Base-by-base conservation (phyloP, 2,797 vertebrate species). In the Setipinna tenuifilis region DNA sequence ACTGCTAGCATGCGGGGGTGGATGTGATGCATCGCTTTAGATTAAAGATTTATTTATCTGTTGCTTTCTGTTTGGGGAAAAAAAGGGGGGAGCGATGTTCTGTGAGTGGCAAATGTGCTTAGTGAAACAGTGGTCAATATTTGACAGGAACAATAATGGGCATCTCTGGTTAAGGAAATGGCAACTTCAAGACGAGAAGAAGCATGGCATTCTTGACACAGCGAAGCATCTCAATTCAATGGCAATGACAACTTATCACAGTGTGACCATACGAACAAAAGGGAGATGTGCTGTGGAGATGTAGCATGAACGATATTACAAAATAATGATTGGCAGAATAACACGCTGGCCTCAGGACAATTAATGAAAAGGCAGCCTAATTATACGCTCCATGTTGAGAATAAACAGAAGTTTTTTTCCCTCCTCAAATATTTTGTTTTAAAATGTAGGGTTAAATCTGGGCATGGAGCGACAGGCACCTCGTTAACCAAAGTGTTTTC, bases 11-110 rank as follows among this genome's bases (percentile, higher is more conserved):
- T 93, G 92, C 90, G 91, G 94, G 93, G 97, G 97, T 97, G 97
- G 97, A 97, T 98, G 97, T 96, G 96, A 94, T 95, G 97, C 97
- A 96, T 96, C 97, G 90, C 92, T 97, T 96, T 96, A 97, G 96
- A 96, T 97, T 95, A 98, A 97, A 98, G 97, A 97, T 97, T 97
- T 97, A 97, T 95, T 94, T 92, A 88, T 90, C 75, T 83, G 83
- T 87, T 92, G 92, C 48, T 87, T 35, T 80, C 92, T 88, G 86
- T 92, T 94, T 92, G 92, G 89, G 14, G 95, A 35, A 71, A 89
- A 85, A 90, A 95, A 95, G 96, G 95, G 94, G 94, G 95, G 95
- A 96, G 97, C 95, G 96, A 96, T 95, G 96, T 97, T 96, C 97
- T 95, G 96, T 95, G 97, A 97, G 96, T 96, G 95, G 95, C 95